Percentiles rank a stretch among this genome's conserved stretches.
phyloP scores from a whole-genome alignment of 2,797 vertebrate species.

The Geotrypetes seraphini region DNA sequence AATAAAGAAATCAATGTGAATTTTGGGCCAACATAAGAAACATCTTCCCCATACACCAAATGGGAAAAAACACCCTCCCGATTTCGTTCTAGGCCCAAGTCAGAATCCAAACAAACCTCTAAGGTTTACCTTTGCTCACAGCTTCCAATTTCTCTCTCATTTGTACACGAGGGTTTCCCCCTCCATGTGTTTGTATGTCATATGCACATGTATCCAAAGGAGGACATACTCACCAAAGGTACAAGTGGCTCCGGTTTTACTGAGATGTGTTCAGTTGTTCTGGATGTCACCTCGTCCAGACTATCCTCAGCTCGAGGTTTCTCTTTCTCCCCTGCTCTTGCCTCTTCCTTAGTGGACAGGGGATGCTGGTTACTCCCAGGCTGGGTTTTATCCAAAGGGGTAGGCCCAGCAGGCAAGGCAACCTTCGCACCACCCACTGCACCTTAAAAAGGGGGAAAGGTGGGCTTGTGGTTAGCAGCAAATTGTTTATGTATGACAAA shows the following conservation, averaged over 20 bases:
- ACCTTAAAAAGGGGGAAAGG: constrained; percentile 93
- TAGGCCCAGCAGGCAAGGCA: constrained; percentile 84
- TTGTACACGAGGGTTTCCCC: too few species aligned
- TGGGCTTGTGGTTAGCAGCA: constrained; percentile 79
- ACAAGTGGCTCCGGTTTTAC: constrained; percentile 79
- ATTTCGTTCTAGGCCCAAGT: too few species aligned
- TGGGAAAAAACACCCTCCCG: too few species aligned
- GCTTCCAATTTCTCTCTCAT: too few species aligned
- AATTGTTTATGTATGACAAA: neutral
- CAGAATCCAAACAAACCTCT: too few species aligned
- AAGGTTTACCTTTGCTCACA: too few species aligned
- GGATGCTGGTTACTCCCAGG: constrained; percentile 83
- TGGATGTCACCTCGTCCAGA: constrained; percentile 70
- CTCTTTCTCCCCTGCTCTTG: constrained; percentile 72
- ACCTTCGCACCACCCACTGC: constrained; percentile 99
- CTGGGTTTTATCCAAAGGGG: constrained; percentile 79
- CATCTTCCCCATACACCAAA: too few species aligned
- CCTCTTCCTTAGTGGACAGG: constrained; percentile 81
- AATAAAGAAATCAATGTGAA: too few species aligned
- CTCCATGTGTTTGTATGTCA: too few species aligned
- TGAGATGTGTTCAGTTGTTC: constrained; percentile 69
- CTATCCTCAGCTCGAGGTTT: constrained; percentile 71
- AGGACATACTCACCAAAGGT: constrained; percentile 59
- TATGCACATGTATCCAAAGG: too few species aligned
- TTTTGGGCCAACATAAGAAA: too few species aligned